phyloP scores from a whole-genome alignment of 2,113 vertebrate species.

The Sciurus niger region DNA sequence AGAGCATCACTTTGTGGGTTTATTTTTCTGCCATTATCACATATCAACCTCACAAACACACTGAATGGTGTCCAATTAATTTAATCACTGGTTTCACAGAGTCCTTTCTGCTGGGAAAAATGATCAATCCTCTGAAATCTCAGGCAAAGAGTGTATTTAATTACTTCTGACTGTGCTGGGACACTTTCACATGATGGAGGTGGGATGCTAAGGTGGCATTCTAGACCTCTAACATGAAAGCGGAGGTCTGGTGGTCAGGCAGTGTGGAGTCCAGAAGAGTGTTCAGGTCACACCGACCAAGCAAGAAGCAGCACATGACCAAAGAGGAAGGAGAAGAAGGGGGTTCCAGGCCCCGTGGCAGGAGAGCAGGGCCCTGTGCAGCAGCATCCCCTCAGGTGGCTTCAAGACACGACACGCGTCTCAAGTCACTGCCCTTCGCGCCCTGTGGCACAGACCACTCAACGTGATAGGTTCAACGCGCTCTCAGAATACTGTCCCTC shows the following conservation, averaged over 20 bases:
- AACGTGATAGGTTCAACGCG: accelerated
- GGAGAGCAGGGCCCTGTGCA: no score
- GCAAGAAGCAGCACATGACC: accelerated
- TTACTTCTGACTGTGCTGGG: neutral
- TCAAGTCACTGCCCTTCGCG: accelerated
- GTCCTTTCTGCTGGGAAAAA: constrained; percentile 43
- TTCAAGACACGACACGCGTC: neutral
- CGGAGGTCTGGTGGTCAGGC: neutral
- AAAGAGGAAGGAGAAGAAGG: neutral
- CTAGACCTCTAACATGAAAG: neutral
- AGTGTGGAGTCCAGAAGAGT: no score
- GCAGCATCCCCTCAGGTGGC: no score
- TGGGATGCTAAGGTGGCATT: neutral
- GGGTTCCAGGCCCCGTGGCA: neutral
- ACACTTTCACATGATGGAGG: neutral
- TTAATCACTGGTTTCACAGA: constrained; percentile 43
- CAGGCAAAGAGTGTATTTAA: neutral
- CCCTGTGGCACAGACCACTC: neutral
- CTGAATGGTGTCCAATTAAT: constrained; percentile 39
- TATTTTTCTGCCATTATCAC: constrained; percentile 52
- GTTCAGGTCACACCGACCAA: no score
- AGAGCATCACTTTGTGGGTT: neutral
- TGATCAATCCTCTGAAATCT: neutral
- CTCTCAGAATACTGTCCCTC: neutral
- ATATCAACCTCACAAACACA: constrained; percentile 30